phyloP scores from a whole-genome alignment of 35 echinoderm and acorn worm species.

The Heliocidaris erythrogramma region DNA sequence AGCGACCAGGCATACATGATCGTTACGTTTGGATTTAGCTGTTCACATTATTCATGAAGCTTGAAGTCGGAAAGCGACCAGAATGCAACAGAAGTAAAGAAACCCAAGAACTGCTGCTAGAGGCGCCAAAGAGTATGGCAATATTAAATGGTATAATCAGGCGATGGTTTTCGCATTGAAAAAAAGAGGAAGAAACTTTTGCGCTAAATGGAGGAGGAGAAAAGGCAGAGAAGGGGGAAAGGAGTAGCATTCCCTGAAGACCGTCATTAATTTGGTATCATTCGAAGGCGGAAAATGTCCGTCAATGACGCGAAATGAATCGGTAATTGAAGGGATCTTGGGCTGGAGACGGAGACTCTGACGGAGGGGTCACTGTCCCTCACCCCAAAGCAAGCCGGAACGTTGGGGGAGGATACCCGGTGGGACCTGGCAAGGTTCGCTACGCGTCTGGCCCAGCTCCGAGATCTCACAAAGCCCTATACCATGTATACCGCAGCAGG shows the following conservation, averaged over 20 bases:
- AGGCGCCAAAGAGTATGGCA: neutral
- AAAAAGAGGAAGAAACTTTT: neutral
- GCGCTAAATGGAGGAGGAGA: neutral
- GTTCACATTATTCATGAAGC: neutral
- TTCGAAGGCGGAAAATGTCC: neutral
- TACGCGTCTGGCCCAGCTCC: neutral
- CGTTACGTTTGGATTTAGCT: constrained; percentile 1
- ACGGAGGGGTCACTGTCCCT: neutral
- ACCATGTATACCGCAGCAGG: neutral
- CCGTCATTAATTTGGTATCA: constrained; percentile 7
- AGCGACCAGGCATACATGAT: neutral
- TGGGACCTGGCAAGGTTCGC: neutral
- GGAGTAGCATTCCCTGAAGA: neutral
- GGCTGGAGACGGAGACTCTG: neutral
- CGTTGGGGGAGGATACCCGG: neutral
- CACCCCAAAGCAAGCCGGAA: neutral
- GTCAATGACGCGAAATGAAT: constrained; percentile 10
- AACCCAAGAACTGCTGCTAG: neutral
- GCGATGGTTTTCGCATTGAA: neutral
- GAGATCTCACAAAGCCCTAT: neutral
- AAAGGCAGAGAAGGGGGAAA: neutral
- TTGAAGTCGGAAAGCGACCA: neutral
- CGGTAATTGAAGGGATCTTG: neutral
- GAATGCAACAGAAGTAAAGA: neutral
- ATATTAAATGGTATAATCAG: neutral